phyloP scores from a whole-genome alignment of 2,113 vertebrate genomes.

The Larimichthys crocea region DNA sequence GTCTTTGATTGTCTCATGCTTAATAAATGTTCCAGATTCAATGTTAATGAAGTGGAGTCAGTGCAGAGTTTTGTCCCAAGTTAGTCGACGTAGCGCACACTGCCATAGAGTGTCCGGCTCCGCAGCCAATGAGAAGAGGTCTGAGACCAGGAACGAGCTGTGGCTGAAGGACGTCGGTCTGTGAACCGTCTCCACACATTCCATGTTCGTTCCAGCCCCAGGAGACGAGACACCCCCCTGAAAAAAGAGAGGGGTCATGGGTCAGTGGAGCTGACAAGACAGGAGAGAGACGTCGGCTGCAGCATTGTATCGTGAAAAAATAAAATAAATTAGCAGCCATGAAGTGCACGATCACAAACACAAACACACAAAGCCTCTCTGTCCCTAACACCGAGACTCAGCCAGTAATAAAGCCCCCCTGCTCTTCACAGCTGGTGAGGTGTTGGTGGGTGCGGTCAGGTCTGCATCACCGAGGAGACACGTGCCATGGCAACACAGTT shows the following conservation, averaged over 20 bases:
- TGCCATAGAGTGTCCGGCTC: conserved; percentile 93
- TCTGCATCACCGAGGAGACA: conserved; percentile 82
- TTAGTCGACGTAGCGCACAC: conserved; percentile 74
- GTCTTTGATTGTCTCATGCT: conserved; percentile 11
- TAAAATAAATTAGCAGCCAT: conserved; percentile 52
- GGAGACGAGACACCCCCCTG: conserved; percentile 87
- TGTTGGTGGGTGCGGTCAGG: conserved; percentile 83
- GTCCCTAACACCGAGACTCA: conserved; percentile 44
- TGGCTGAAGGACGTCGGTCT: conserved; percentile 82
- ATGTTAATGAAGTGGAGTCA: conserved; percentile 12
- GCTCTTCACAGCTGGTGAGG: conserved; percentile 78
- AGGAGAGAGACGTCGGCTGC: neutral
- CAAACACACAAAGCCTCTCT: conserved; percentile 7
- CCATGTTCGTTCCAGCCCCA: conserved; percentile 99
- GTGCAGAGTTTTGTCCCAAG: conserved; percentile 29
- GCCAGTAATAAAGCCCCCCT: conserved; percentile 55
- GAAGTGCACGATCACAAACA: neutral
- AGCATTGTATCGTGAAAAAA: conserved; percentile 8
- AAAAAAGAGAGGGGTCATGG: conserved; percentile 60
- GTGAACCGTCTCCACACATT: conserved; percentile 91
- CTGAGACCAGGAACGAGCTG: conserved; percentile 78
- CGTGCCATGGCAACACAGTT: conserved; percentile 86
- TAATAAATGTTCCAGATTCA: conserved; percentile 17
- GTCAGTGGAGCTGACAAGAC: conserved; percentile 58
- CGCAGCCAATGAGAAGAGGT: conserved; percentile 88